Evolutionary conservation across 2,797 vertebrate species (phyloP).

Genomic region (Phataginus tetradactyla): DNA sequence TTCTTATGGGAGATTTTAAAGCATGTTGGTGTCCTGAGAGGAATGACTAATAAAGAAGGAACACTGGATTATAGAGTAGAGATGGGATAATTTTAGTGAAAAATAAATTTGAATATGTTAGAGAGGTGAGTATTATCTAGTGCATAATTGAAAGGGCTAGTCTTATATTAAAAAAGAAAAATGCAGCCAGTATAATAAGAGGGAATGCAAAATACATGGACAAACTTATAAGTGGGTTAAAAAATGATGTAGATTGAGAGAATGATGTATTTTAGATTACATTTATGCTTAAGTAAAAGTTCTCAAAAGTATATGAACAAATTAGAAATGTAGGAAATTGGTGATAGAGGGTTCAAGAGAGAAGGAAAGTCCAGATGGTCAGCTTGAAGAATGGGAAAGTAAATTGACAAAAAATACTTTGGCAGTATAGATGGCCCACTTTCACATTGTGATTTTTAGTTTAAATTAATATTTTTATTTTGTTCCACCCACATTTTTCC

Average conservation of each 20-base stretch:
- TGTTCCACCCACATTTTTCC: not conserved
- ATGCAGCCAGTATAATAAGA: not conserved
- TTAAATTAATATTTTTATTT: not conserved
- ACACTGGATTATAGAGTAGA: not conserved
- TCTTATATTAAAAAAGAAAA: not conserved
- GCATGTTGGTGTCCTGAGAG: not conserved
- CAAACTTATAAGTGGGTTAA: not conserved
- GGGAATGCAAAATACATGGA: not conserved
- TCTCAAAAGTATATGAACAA: not conserved
- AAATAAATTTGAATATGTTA: not conserved
- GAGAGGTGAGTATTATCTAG: not conserved
- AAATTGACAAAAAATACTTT: not conserved
- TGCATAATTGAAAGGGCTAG: not conserved
- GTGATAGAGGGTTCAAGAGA: not conserved
- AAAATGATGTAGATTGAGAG: not conserved
- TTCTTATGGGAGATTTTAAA: not conserved
- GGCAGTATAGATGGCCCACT: not conserved
- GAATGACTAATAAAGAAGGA: not conserved
- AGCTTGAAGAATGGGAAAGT: not conserved
- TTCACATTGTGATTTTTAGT: not conserved
- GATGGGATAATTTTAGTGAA: not conserved
- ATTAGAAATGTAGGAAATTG: not conserved
- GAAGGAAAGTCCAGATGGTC: not conserved
- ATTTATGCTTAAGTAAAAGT: not conserved
- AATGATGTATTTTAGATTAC: not conserved